Percentiles rank a stretch among this genome's conserved stretches.
phyloP scores from a whole-genome alignment of 1,140 invertebrate genomes.

The Cyphomyrmex costatus region DNA sequence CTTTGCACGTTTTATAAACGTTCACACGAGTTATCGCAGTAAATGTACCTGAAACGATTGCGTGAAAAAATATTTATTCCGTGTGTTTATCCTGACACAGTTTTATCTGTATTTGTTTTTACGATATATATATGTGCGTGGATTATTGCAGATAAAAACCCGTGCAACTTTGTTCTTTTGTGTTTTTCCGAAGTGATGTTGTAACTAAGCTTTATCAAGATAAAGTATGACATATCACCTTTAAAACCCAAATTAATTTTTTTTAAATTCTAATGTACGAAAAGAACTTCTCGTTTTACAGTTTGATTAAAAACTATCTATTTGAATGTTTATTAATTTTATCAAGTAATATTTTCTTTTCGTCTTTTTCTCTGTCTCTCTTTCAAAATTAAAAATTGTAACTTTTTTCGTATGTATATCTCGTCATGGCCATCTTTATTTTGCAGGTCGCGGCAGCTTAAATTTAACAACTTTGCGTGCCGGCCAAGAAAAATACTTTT shows the following conservation, averaged over 20 bases:
- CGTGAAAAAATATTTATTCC: conserved; percentile 61
- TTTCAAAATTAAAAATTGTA: neutral
- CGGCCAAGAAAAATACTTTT: too few relatives aligned
- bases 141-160: conserved; percentile 50
- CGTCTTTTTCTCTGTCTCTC: neutral
- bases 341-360: neutral
- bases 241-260: conserved; percentile 34
- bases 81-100: conserved; percentile 44
- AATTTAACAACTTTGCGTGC: too few relatives aligned
- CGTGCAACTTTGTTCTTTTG: conserved; percentile 18
- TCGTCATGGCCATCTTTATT: too few relatives aligned
- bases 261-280: neutral
- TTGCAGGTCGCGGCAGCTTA: too few relatives aligned
- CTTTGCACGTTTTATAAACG: conserved; percentile 45
- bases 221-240: conserved; percentile 5
- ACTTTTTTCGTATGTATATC: neutral
- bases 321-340: conserved; percentile 25
- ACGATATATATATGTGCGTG: neutral
- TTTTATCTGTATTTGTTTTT: conserved; percentile 51
- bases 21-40: conserved; percentile 41
- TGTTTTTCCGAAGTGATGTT: conserved; percentile 2
- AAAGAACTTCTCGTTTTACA: neutral
- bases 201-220: conserved; percentile 38
- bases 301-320: conserved; percentile 8
- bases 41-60: conserved; percentile 57